Evolutionary conservation across 2,888 invertebrate species (phyloP).

Genomic region (Sphaeridia pumilis): DNA sequence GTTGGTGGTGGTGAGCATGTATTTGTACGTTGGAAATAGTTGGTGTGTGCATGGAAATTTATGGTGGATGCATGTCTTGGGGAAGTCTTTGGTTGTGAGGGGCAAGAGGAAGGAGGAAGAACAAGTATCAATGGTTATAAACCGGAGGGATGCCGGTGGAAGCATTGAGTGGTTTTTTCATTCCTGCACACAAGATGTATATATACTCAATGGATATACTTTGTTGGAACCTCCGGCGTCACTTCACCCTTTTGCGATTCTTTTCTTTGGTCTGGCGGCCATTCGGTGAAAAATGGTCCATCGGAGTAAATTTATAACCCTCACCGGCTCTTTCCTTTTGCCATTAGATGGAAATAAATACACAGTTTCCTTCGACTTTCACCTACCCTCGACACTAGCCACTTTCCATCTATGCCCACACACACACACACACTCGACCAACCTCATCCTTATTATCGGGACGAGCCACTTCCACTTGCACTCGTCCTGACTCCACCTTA

Average conservation of each 20-base stretch:
- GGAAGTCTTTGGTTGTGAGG: no score
- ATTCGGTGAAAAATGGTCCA: slow-evolving; percentile 24
- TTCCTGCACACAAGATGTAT: not conserved
- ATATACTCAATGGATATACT: not conserved
- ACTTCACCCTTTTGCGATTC: not conserved
- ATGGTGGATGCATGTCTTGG: no score
- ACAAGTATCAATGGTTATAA: no score
- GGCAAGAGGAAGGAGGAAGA: not conserved
- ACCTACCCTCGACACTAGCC: no score
- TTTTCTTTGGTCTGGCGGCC: slow-evolving; percentile 8
- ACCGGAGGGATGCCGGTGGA: not conserved
- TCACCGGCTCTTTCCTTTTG: slow-evolving; percentile 15
- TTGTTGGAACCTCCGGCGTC: not conserved
- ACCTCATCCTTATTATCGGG: no score
- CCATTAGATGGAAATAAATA: slow-evolving; percentile 20
- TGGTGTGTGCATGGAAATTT: no score
- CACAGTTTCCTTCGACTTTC: not conserved
- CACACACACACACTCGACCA: no score
- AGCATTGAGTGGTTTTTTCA: not conserved
- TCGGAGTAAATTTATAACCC: slow-evolving; percentile 20
- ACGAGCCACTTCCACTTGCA: no score
- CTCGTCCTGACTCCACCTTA: no score
- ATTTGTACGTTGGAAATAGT: no score
- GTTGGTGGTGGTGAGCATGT: no score
- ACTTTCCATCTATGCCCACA: no score